Evolutionary conservation across 2,797 vertebrate genomes (phyloP).

Genomic region (Buceros bicornis): DNA sequence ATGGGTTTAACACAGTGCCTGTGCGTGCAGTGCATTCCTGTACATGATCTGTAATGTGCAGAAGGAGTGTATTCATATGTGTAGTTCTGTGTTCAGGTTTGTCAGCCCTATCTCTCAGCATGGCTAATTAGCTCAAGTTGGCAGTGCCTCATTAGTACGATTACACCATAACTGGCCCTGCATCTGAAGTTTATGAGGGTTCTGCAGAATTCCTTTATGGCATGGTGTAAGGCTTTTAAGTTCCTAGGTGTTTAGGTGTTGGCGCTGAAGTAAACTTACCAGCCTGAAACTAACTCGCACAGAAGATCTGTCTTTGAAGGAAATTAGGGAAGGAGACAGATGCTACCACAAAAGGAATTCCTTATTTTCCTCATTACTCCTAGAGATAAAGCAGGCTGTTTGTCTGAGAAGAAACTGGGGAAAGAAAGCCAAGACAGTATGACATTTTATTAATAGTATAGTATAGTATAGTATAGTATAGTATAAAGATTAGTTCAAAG

Average conservation of each 20-base stretch:
- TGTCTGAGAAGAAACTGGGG: neutral
- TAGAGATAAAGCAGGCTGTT: neutral
- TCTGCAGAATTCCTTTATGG: neutral
- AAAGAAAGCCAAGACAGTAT: neutral
- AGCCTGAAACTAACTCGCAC: neutral
- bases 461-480: neutral
- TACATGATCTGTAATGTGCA: neutral
- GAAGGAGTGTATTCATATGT: accelerated
- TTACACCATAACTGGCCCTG: accelerated
- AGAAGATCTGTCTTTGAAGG: neutral
- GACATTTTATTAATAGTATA: neutral
- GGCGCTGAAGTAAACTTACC: neutral
- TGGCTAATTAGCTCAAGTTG: neutral
- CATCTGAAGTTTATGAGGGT: neutral
- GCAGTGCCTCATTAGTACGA: neutral
- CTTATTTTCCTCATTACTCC: neutral
- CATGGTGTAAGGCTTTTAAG: neutral
- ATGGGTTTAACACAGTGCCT: neutral
- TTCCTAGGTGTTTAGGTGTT: neutral
- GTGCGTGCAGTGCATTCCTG: neutral
- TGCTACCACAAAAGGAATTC: neutral
- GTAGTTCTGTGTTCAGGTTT: neutral
- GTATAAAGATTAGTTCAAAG: neutral
- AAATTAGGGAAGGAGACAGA: neutral
- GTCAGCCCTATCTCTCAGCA: neutral